These are phyloP conservation scores for Circaetus cinerascens DNA, from an alignment of 2,113 vertebrate genomes.

Conservation along the genomic window DNA sequence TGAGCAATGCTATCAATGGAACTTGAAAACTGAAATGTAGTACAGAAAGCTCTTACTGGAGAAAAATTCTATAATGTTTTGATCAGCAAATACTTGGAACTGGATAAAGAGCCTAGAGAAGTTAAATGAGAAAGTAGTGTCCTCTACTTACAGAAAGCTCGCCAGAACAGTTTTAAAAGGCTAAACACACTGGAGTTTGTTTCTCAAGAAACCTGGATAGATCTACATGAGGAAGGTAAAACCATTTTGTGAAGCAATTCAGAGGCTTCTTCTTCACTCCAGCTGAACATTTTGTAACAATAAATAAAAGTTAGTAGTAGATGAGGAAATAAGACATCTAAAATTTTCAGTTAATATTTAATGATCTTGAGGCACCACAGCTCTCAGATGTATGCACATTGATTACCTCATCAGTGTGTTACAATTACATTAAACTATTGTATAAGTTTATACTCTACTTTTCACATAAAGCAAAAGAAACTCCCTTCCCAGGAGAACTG, in stretches of 20 bases:
- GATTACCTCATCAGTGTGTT: background rate
- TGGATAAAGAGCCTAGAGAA: background rate
- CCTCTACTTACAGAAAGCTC: background rate
- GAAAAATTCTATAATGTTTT: background rate
- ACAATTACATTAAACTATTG: background rate
- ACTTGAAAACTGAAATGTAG: background rate
- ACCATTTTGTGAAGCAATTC: background rate
- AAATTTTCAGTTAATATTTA: background rate
- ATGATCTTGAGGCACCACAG: background rate
- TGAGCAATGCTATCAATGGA: background rate
- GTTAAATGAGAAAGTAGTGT: background rate
- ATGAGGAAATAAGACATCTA: background rate
- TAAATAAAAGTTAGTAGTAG: background rate
- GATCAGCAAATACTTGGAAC: background rate
- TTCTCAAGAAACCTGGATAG: background rate
- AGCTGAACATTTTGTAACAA: background rate
- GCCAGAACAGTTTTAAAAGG: background rate
- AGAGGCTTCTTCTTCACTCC: background rate
- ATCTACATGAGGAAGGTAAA: background rate
- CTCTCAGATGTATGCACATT: background rate
- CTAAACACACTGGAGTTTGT: background rate
- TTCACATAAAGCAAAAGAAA: background rate
- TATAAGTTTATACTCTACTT: background rate
- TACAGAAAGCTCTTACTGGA: background rate
- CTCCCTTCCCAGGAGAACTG: background rate